Evolutionary conservation across 2,797 vertebrate species (phyloP).

Genomic region (Sebastes trivittatus): DNA sequence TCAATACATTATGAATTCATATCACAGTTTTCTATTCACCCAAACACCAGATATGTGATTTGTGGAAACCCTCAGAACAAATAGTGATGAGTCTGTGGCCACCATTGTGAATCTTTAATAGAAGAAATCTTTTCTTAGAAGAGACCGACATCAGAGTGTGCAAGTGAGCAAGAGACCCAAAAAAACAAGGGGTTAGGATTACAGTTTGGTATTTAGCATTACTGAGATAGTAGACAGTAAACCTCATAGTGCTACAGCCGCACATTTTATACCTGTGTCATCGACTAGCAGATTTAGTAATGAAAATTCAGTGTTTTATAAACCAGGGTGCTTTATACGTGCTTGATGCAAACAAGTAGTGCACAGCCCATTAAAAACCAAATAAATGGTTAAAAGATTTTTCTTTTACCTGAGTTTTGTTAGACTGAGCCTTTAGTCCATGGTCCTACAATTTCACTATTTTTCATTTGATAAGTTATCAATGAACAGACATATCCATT

Average conservation of each 20-base stretch:
- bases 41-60: not conserved
- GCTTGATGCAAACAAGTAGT: conserved; percentile 34
- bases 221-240: conserved; percentile 26
- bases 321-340: conserved; percentile 17
- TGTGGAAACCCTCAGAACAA: not conserved
- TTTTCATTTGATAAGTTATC: conserved; percentile 7
- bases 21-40: not conserved
- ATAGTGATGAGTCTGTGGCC: conserved; percentile 3
- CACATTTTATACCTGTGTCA: not conserved
- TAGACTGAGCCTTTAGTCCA: conserved; percentile 52
- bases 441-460: not conserved
- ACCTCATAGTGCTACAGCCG: conserved; percentile 1
- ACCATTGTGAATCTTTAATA: conserved; percentile 36
- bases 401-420: conserved; percentile 75
- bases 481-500: not conserved
- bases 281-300: conserved; percentile 38
- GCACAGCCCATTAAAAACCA: conserved; percentile 22
- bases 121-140: conserved; percentile 40
- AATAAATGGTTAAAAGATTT: conserved; percentile 22
- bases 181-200: not conserved
- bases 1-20: not conserved
- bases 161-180: conserved; percentile 17
- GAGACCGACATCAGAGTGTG: conserved; percentile 19
- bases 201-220: conserved; percentile 26
- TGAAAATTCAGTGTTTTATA: conserved; percentile 62